Base-by-base conservation (phyloP, 2,113 vertebrate species). In the Pampusana beccarii region DNA sequence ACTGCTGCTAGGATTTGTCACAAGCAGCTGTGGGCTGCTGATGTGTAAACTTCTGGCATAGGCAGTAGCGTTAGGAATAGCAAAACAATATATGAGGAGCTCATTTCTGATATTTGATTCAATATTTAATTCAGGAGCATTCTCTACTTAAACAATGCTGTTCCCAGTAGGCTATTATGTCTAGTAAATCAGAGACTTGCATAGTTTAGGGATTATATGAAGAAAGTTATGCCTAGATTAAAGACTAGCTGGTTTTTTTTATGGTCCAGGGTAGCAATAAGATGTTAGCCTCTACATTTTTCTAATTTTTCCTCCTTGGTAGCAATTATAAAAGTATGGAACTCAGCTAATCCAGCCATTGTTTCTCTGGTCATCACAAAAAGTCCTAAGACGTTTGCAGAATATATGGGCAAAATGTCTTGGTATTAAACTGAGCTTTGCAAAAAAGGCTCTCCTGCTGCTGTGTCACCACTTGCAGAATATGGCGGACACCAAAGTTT, bases 381-480 rank as follows among this genome's bases (percentile, higher is more conserved):
- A 29, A 15, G 15, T 12, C 31, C 48, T 1, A 26, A 36, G 26
- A 11, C 0, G 38, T 51, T 70, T 8, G 16, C 20, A 15, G 26
- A 36, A 38, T 29, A 28, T 20, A 6, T 0, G 13, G 11, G 29
- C 57, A 25, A 20, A 18, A 1, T 0, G 3, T 0, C 2, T 0
- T 2, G 60, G 40, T 12, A n/a, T 0, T 5, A 7, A 11, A 7
- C 26, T 1, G 5, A 31, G 61, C 36, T 21, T 2, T 13, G 53
- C 53, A 53, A 8, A 18, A 10, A 10, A 10, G n/a, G 15, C 44
- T 0, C n/a, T 31, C 25, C 44, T 1, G 54, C 82, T 4, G 42
- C 73, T 5, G 12, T 2, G 8, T 18, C 67, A 8, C 20, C 3
- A 2, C 11, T 9, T 5, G 75, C 66, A 11, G 38, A 56, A 46